Conservation (phyloP, 2,888 invertebrate genomes). For the Sepiola atlantica region DNA sequence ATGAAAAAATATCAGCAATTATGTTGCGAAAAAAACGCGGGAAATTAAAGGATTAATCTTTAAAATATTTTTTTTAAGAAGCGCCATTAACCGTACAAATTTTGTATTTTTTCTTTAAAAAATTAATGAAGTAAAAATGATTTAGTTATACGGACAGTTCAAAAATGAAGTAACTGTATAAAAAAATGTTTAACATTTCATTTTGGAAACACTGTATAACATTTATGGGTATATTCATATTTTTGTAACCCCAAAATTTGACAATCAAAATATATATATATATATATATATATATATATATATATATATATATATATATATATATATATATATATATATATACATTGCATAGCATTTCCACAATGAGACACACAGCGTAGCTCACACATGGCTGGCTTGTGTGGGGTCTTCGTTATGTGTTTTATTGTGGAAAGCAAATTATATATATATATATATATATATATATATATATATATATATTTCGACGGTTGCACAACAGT, state of each 20-base stretch:
- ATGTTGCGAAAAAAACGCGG: neutral
- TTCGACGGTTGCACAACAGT: neutral
- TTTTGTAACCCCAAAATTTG: neutral
- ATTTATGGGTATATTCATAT: neutral
- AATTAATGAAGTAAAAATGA: neutral
- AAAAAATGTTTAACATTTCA: neutral
- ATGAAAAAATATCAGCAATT: neutral
- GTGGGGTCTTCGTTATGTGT: too few species aligned
- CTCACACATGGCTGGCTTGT: too few species aligned
- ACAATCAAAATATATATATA: neutral
- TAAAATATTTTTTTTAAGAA: neutral
- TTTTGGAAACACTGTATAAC: neutral
- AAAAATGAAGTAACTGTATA: neutral
- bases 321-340: slow-evolving; percentile 9
- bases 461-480: neutral
- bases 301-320: neutral
- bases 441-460: slow-evolving; percentile 22
- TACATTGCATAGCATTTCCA: too few species aligned
- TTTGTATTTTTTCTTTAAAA: neutral
- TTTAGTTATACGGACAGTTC: neutral
- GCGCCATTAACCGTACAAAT: neutral
- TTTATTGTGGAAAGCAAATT: too few species aligned
- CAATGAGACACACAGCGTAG: too few species aligned
- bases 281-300: slow-evolving; percentile 2
- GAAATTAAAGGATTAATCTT: neutral